Percentiles rank a stretch among this genome's conserved stretches.
Conservation (phyloP, 2,797 vertebrate species). For the Lepus oiostolus region DNA sequence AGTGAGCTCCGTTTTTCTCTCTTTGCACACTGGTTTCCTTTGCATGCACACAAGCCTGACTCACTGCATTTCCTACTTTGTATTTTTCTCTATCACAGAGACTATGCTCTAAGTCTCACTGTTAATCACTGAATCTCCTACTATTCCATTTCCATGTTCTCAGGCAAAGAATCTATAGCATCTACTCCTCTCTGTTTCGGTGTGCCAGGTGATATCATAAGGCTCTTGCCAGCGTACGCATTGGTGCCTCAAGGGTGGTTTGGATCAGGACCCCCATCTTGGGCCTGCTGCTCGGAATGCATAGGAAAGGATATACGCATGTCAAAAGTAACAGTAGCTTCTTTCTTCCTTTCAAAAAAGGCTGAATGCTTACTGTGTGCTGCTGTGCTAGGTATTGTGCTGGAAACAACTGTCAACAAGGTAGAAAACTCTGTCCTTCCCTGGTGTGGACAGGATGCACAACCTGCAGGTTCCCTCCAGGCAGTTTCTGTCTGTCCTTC, state of each 20-base stretch:
- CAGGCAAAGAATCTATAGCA: background rate
- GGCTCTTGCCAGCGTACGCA: background rate
- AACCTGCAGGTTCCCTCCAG: background rate
- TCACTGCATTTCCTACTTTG: background rate
- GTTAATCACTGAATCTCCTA: background rate
- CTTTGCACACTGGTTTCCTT: background rate
- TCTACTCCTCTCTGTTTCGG: background rate
- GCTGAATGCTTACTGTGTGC: background rate
- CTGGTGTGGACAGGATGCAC: background rate
- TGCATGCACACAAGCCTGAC: background rate
- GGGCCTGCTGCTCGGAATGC: background rate
- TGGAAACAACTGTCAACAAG: background rate
- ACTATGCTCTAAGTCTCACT: background rate
- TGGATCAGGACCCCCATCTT: background rate
- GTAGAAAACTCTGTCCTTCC: background rate
- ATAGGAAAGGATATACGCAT: background rate
- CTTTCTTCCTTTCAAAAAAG: slow-evolving; percentile 22
- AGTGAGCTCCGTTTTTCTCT: background rate
- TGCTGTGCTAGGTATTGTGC: background rate
- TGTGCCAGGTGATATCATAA: background rate
- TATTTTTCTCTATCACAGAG: background rate
- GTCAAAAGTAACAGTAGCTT: background rate
- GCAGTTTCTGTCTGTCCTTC: background rate
- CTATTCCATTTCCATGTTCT: background rate
- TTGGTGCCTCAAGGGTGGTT: background rate